Percentiles rank a stretch among this genome's conserved stretches.
Conservation (phyloP, 2,797 vertebrate species). For the Chiloscyllium punctatum region DNA sequence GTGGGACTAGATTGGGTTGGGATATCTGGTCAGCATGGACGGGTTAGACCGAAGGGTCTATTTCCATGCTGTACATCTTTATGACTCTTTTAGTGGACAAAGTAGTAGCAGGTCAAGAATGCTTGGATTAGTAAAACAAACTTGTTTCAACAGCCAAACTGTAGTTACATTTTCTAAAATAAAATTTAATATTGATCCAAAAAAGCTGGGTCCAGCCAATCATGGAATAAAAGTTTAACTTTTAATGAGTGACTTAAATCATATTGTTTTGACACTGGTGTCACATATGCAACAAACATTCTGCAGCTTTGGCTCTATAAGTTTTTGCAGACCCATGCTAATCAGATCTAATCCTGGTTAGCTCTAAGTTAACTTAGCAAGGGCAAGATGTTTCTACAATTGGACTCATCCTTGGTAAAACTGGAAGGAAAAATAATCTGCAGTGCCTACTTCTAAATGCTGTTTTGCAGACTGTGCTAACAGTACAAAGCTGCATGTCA, state of each 20-base stretch:
- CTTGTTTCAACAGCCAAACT: background rate
- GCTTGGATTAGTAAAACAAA: background rate
- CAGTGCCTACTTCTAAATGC: background rate
- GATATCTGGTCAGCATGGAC: too few species aligned
- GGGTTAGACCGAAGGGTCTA: too few species aligned
- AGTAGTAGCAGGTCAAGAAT: background rate
- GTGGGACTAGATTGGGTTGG: too few species aligned
- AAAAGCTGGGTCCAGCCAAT: background rate
- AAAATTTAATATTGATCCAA: slow-evolving; percentile 1
- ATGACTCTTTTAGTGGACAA: background rate
- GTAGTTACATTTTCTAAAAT: background rate
- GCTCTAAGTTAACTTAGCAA: background rate
- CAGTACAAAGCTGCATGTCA: background rate
- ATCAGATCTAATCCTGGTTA: too few species aligned
- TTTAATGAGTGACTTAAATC: background rate
- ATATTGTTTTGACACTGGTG: background rate
- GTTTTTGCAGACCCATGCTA: background rate
- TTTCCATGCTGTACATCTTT: too few species aligned
- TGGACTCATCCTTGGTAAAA: background rate
- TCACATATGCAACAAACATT: background rate
- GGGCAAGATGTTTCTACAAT: background rate
- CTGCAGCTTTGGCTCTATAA: background rate
- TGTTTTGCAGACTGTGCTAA: background rate
- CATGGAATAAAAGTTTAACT: background rate
- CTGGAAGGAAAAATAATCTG: background rate